A percentile compares a stretch with the other conserved stretches of the same genome.
Evolutionary conservation across 2,797 vertebrate species (phyloP).

Genomic region (Mormyrus hasselquistii): DNA sequence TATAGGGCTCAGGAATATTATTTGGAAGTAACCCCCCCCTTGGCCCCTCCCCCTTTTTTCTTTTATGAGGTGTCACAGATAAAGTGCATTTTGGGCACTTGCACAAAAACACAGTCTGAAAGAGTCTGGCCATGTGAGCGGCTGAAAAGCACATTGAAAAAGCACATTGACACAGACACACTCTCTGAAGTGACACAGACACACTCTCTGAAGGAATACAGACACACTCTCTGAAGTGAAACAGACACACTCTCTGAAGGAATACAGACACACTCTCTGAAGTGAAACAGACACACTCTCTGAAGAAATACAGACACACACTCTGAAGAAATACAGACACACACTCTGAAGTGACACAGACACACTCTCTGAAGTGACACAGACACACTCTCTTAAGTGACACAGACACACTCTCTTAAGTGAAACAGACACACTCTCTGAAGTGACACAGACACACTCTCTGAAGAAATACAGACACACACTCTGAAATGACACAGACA

Average conservation of each 20-base stretch:
- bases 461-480: neutral
- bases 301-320: neutral
- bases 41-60: neutral
- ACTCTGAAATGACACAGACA: neutral
- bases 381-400: neutral
- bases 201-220: neutral
- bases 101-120: neutral
- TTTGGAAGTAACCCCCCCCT: neutral
- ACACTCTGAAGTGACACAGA: neutral
- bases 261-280: neutral
- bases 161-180: neutral
- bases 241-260: neutral
- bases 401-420: neutral
- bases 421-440: neutral
- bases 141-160: neutral
- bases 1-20: neutral
- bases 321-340: neutral
- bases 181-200: neutral
- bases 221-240: neutral
- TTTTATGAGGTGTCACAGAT: conserved; percentile 7
- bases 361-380: neutral
- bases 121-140: neutral
- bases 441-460: neutral
- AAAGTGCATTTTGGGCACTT: neutral
- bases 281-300: too few relatives aligned